Evolutionary conservation across 2,113 vertebrate species (phyloP), one percentile per base, ranked within the genome.

Genomic region (Laterallus jamaicensis): DNA sequence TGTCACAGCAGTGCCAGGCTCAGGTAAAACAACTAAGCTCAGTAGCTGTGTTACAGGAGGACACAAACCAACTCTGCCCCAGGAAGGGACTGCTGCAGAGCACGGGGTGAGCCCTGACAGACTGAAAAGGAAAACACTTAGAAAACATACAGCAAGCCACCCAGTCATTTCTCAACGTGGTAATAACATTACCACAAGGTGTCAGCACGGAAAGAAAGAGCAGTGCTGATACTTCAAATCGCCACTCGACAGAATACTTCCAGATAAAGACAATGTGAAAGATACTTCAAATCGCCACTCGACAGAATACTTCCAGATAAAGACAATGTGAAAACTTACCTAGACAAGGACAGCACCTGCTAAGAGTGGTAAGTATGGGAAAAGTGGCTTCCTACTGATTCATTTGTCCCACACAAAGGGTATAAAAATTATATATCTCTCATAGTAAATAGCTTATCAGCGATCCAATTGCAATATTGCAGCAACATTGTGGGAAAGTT

Each of bases 141-240:
- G 49, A 56, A 75, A 89, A 50, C 15, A 63, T 4, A 55, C 11
- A 58, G 22, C 31, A 12, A 10, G 11, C 11, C 8, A 52, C 31
- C 54, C 39, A 28, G 35, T n/a, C 6, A 16, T 67, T 59, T 82
- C 68, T 94, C 78, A 49, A 5, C 49, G 3, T 49, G 74, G 42
- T 73, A 84, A 74, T 73, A 64, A 83, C 82, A 55, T 60, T 87
- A 76, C 97, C 97, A 98, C 97, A 97, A n/a, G 93, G 82, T 97
- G 97, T 93, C 98, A 96, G 95, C 92, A 64, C 10, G 66, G 81
- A 60, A 94, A 82, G 55, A 26, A 82, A 35, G 79, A 96, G 35
- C 10, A 35, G n/a, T 40, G 66, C 26, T 77, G 25, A 4, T 42
- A 59, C 31, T 92, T 59, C 64, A 92, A 83, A 78, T 17, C 8